Conservation (phyloP, 2,888 invertebrate species). For the Ophion slaviceki region DNA sequence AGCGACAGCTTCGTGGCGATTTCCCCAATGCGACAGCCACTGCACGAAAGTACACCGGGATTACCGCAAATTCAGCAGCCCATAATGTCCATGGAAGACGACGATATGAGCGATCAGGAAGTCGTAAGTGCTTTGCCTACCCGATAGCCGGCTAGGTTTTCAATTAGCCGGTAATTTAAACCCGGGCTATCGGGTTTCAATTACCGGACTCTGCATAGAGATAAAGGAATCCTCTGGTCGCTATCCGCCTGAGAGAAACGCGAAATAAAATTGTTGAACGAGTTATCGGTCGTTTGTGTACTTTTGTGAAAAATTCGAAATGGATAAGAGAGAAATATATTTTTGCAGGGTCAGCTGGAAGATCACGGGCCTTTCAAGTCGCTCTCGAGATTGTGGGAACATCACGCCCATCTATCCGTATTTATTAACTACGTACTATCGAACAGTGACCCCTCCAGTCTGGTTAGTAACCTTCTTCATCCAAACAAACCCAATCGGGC, state of each 20-base stretch:
- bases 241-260: neutral
- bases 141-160: neutral
- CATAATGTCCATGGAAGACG: slow-evolving; percentile 98
- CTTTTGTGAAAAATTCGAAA: neutral
- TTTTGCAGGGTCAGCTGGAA: slow-evolving; percentile 88
- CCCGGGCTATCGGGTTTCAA: neutral
- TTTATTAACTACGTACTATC: slow-evolving; percentile 96
- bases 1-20: slow-evolving; percentile 81
- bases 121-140: slow-evolving; percentile 85
- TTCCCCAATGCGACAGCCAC: slow-evolving; percentile 77
- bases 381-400: slow-evolving; percentile 91
- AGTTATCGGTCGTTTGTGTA: neutral
- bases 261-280: neutral
- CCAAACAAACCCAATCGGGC: neutral
- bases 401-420: slow-evolving; percentile 96
- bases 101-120: slow-evolving; percentile 95
- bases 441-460: slow-evolving; percentile 91
- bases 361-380: slow-evolving; percentile 96
- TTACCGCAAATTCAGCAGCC: slow-evolving; percentile 87
- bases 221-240: too few relatives aligned
- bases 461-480: slow-evolving; percentile 84
- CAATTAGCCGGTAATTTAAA: too few relatives aligned
- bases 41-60: slow-evolving; percentile 79
- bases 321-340: neutral
- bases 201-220: too few relatives aligned